A percentile compares a stretch with the other conserved stretches of the same genome.
Conservation (phyloP, 2,797 vertebrate genomes). For the Margarornis squamiger region DNA sequence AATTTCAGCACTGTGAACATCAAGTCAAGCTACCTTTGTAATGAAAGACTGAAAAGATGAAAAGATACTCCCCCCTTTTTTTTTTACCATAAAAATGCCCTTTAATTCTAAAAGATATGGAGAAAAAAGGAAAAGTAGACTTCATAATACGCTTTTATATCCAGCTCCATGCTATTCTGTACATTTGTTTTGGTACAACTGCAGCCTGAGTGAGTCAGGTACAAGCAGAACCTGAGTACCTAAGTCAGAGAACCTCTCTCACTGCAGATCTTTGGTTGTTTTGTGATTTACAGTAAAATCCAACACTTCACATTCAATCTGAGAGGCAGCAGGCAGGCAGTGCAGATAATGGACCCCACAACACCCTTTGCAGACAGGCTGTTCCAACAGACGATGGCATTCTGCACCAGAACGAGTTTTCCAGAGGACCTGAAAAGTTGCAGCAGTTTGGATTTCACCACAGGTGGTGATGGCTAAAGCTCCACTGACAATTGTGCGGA, state of each 20-base stretch:
- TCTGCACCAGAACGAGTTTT: neutral
- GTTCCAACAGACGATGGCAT: neutral
- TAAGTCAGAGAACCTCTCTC: neutral
- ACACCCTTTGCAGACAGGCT: neutral
- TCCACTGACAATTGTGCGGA: neutral
- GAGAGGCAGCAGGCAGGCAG: neutral
- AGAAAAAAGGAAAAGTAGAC: neutral
- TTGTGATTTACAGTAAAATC: neutral
- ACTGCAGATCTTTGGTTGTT: neutral
- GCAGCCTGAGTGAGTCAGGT: neutral
- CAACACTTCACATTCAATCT: neutral
- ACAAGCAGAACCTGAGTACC: neutral
- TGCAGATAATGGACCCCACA: neutral
- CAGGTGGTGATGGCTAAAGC: neutral
- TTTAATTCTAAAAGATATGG: neutral
- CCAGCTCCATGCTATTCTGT: fast-evolving
- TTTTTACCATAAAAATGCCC: neutral
- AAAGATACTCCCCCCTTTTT: neutral
- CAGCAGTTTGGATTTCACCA: neutral
- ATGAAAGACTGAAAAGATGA: neutral
- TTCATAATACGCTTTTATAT: neutral
- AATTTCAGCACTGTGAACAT: neutral
- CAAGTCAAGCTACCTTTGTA: neutral
- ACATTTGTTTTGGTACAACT: neutral
- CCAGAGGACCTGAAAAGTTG: neutral